Evolutionary conservation across 2,888 invertebrate genomes (phyloP), one percentile per base, ranked within the genome.

Genomic region (Leucoptera coffeella): DNA sequence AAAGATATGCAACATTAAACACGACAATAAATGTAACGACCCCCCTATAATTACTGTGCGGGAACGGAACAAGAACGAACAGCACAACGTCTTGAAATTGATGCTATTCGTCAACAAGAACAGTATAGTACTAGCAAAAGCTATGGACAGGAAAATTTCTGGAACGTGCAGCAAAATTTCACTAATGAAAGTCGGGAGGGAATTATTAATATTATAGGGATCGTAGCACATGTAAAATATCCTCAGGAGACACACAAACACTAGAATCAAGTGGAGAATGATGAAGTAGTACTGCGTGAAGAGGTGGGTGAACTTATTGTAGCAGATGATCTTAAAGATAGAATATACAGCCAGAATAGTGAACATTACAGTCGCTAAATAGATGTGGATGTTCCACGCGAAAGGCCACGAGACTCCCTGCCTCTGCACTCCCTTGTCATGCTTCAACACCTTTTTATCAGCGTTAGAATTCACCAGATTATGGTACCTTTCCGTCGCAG

Each of bases 351-450:
- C 88, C 40, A 94, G 61, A 8, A 91, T 67, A 0, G 87, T 83
- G 49, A 92, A 94, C 43, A 89, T 76, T 10, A 85, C 80, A 2
- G 91, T 92, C 0, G 87, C 85, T 21, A 88, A 59, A 59, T 93
- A 94, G 4, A 93, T 84, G 49, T 94, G 93, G 6, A 92, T 78
- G 43, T 91, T 87, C 93, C 92, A 93, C 2, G 89, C 90, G 36
- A 88, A 82, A 1, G 84, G 78, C 83, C 88, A 87, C 1, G 84
- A 82, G 1, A 71, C 71, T 2, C 75, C 74, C 2, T 73, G 60
- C 11, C 72, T 53, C 35, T 69, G 69, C 1, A 73, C 47, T 15
- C 43, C 52, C 33, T 69, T 69, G 29, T 71, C 64, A 30, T 61
- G 64, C 30, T 65, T 64, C 15, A 60, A 35, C 12, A 55, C 50